Percentiles rank a stretch among this genome's conserved stretches.
Evolutionary conservation across 2,888 invertebrate genomes (phyloP).

Genomic region (Cryptocephalus primarius): DNA sequence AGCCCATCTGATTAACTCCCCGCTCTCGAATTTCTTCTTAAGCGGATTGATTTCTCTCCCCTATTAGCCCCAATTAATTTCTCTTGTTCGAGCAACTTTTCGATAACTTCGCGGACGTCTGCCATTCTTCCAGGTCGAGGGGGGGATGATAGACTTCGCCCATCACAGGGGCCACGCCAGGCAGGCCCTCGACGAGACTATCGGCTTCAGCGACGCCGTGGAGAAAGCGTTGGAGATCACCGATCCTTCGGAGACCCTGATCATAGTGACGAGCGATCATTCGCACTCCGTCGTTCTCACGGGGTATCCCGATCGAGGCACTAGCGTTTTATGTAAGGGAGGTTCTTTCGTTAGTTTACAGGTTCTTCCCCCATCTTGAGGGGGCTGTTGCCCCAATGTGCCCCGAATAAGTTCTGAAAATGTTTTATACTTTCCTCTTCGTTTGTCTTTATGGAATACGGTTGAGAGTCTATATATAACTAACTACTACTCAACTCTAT

Average conservation of each 20-base stretch:
- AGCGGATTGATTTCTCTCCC: no score
- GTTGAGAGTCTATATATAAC: no score
- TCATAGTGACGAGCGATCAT: constrained; percentile 80
- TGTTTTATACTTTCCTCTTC: no score
- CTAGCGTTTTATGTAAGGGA: constrained; percentile 54
- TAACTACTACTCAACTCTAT: no score
- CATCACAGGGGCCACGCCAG: constrained; percentile 74
- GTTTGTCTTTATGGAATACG: no score
- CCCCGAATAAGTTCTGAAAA: no score
- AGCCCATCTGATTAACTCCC: no score
- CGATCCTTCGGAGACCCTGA: constrained; percentile 46
- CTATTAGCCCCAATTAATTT: neutral
- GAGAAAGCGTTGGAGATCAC: constrained; percentile 50
- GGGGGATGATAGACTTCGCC: constrained; percentile 76
- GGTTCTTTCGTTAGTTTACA: neutral
- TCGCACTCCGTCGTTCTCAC: constrained; percentile 68
- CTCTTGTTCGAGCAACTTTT: neutral
- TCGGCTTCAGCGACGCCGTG: constrained; percentile 71
- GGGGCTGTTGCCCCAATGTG: no score
- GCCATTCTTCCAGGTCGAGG: constrained; percentile 53
- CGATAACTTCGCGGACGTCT: neutral
- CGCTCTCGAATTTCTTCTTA: no score
- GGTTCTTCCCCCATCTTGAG: neutral
- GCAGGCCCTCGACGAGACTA: constrained; percentile 67
- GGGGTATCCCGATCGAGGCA: constrained; percentile 62